Conservation (phyloP, 2,888 invertebrate genomes). For the Synanthedon andrenaeformis region DNA sequence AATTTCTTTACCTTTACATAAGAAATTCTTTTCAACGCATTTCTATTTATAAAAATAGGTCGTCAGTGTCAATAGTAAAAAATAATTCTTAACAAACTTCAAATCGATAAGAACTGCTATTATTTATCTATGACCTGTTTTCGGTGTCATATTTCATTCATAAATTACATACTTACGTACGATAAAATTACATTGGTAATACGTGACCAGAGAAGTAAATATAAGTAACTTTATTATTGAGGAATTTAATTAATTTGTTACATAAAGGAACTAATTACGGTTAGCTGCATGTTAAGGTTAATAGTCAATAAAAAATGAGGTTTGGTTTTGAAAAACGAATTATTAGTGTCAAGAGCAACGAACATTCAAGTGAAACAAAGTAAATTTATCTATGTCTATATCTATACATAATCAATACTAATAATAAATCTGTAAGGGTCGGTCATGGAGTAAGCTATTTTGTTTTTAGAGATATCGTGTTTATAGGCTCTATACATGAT, state of each 20-base stretch:
- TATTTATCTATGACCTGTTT: conserved; percentile 10
- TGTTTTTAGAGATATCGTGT: no score
- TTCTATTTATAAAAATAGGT: background rate
- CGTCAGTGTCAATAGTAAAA: background rate
- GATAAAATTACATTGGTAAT: conserved; percentile 7
- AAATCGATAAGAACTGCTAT: conserved; percentile 4
- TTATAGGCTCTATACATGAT: no score
- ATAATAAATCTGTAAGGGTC: no score
- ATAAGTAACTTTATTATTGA: background rate
- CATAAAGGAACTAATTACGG: background rate
- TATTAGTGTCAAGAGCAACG: no score
- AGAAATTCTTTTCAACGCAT: no score
- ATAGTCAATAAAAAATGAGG: no score
- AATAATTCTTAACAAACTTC: background rate
- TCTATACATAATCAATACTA: no score
- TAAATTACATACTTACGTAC: conserved; percentile 4
- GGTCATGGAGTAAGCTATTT: no score
- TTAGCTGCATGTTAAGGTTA: background rate
- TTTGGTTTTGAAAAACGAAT: no score
- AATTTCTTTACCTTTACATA: no score
- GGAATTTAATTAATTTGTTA: background rate
- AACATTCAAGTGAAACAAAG: no score
- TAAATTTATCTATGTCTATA: no score
- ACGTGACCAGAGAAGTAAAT: conserved; percentile 2
- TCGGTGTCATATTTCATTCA: conserved; percentile 14